Evolutionary conservation across 2,888 invertebrate genomes (phyloP).

Genomic region (Drosophila neonasuta): DNA sequence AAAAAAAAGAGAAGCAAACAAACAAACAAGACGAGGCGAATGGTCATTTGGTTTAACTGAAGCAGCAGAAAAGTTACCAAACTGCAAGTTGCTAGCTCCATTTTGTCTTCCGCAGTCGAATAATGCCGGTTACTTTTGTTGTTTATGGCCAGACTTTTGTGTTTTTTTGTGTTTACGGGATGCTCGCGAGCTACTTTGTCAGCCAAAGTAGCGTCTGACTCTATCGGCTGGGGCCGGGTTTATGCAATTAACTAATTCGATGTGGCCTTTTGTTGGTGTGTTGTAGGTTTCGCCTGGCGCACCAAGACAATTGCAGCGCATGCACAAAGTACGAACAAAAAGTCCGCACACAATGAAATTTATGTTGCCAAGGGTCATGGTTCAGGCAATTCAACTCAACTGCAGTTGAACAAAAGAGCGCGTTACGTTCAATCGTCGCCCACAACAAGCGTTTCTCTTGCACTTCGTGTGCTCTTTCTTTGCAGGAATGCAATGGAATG

Average conservation of each 20-base stretch:
- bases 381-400: slow-evolving; percentile 28
- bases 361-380: slow-evolving; percentile 73
- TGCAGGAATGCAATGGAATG: slow-evolving; percentile 9
- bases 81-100: slow-evolving; percentile 21
- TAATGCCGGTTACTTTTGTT: slow-evolving; percentile 28
- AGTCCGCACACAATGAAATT: slow-evolving; percentile 56
- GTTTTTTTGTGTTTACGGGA: slow-evolving; percentile 36
- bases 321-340: slow-evolving; percentile 30
- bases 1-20: slow-evolving; percentile 27
- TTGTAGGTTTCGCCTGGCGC: neutral
- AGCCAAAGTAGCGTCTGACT: slow-evolving; percentile 41
- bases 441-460: neutral
- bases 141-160: slow-evolving; percentile 51
- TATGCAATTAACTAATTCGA: slow-evolving; percentile 77
- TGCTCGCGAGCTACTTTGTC: slow-evolving; percentile 53
- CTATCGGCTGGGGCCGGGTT: slow-evolving; percentile 54
- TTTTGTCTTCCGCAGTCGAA: neutral
- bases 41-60: slow-evolving; percentile 53
- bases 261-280: slow-evolving; percentile 48
- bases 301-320: slow-evolving; percentile 7
- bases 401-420: slow-evolving; percentile 49
- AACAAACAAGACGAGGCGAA: slow-evolving; percentile 50
- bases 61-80: slow-evolving; percentile 37
- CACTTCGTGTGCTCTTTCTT: neutral
- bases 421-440: slow-evolving; percentile 3